phyloP scores from a whole-genome alignment of 2,797 vertebrate genomes.

The Hydrolagus colliei region DNA sequence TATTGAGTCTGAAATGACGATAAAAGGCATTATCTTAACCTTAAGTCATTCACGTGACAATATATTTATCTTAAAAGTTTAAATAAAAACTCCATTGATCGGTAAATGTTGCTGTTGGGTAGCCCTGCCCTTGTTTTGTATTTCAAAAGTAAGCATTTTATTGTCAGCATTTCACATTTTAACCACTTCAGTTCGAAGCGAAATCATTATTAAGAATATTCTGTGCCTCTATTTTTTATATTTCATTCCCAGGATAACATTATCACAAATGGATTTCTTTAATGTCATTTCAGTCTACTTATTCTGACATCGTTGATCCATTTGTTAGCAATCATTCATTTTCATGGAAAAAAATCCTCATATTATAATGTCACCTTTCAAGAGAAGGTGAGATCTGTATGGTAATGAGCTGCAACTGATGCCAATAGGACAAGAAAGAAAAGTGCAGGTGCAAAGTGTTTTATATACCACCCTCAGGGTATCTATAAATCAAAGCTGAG shows the following conservation, averaged over 20 bases:
- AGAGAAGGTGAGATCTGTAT: constrained; percentile 31
- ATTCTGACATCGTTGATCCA: constrained; percentile 28
- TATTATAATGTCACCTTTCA: constrained; percentile 32
- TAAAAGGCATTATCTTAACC: not conserved
- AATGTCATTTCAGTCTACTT: constrained; percentile 27
- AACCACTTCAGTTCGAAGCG: not conserved
- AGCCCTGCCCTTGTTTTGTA: constrained; percentile 47
- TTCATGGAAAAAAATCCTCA: constrained; percentile 16
- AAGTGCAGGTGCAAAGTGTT: constrained; percentile 32
- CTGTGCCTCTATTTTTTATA: not conserved
- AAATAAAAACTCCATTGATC: not conserved
- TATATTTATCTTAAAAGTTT: not conserved
- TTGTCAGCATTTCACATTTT: constrained; percentile 46
- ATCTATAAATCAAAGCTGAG: constrained; percentile 32
- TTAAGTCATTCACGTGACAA: not conserved
- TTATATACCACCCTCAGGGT: constrained; percentile 25
- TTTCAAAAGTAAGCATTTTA: constrained; percentile 48
- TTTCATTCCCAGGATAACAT: constrained; percentile 32
- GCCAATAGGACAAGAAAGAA: constrained; percentile 24
- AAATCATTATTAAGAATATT: not conserved
- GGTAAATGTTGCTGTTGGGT: not conserved
- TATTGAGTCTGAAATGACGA: not conserved
- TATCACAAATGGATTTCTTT: constrained; percentile 31
- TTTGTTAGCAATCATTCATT: constrained; percentile 27
- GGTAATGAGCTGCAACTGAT: constrained; percentile 31